These are phyloP conservation scores for Crocidura indochinensis DNA, from an alignment of 2,797 vertebrate genomes.

Conservation along the genomic window DNA sequence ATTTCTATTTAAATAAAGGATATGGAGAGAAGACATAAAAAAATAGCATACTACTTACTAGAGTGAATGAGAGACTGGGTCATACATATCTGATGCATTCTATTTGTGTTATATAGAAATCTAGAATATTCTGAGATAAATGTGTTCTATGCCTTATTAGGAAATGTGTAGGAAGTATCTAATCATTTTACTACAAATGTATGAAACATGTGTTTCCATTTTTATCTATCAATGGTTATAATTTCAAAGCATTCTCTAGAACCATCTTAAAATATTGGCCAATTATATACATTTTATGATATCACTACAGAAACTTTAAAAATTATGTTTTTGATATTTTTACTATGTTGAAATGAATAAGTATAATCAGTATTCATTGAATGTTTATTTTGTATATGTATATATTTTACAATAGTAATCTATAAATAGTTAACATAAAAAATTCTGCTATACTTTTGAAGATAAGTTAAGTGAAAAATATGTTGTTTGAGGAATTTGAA, in stretches of 20 bases:
- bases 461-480: background rate
- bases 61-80: too few relatives aligned
- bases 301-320: background rate
- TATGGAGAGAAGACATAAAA: too few relatives aligned
- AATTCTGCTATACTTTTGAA: background rate
- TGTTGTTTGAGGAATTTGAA: background rate
- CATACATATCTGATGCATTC: too few relatives aligned
- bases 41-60: too few relatives aligned
- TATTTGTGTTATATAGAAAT: background rate
- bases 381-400: background rate
- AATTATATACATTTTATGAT: background rate
- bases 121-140: conserved; percentile 7
- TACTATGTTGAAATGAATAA: background rate
- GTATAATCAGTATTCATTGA: background rate
- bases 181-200: background rate
- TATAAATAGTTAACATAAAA: background rate
- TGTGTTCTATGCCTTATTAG: background rate
- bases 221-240: background rate
- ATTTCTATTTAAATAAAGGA: too few relatives aligned
- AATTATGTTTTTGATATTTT: conserved; percentile 14
- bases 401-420: background rate
- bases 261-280: background rate
- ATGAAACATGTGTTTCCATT: background rate
- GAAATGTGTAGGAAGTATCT: background rate
- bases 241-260: background rate